These are phyloP conservation scores for Ondatra zibethicus DNA, from an alignment of 2,113 vertebrate genomes.

Conservation along the genomic window DNA sequence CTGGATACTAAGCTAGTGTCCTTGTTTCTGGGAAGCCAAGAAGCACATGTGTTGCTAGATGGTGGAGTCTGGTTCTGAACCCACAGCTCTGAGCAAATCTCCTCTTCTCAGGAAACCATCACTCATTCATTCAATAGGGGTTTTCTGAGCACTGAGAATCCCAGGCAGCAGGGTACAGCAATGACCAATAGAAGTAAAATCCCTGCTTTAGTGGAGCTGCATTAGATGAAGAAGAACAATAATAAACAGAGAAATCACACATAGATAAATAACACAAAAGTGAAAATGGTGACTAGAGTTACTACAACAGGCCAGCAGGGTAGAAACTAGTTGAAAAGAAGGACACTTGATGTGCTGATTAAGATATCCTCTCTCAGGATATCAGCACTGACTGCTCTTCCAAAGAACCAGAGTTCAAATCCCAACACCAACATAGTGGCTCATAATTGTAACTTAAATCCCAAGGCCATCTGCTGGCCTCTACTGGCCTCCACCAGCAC, in stretches of 20 bases:
- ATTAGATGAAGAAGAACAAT: background rate
- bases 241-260: background rate
- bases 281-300: background rate
- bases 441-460: too few relatives aligned
- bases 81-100: background rate
- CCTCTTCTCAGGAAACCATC: background rate
- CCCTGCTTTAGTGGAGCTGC: background rate
- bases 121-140: background rate
- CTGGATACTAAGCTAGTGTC: background rate
- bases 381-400: too few relatives aligned
- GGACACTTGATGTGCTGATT: background rate
- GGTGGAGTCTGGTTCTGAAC: too few relatives aligned
- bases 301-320: background rate
- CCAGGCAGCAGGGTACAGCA: background rate
- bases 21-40: background rate
- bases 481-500: too few relatives aligned
- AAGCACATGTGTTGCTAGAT: background rate
- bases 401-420: too few relatives aligned
- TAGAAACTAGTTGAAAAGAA: background rate
- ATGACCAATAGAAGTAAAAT: background rate
- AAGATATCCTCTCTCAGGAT: background rate
- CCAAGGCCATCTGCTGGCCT: too few relatives aligned
- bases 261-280: background rate
- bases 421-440: too few relatives aligned
- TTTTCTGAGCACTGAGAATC: background rate